Percentiles rank a stretch among this genome's conserved stretches.
phyloP scores from a whole-genome alignment of 2,113 vertebrate species.

The Penelope pileata region DNA sequence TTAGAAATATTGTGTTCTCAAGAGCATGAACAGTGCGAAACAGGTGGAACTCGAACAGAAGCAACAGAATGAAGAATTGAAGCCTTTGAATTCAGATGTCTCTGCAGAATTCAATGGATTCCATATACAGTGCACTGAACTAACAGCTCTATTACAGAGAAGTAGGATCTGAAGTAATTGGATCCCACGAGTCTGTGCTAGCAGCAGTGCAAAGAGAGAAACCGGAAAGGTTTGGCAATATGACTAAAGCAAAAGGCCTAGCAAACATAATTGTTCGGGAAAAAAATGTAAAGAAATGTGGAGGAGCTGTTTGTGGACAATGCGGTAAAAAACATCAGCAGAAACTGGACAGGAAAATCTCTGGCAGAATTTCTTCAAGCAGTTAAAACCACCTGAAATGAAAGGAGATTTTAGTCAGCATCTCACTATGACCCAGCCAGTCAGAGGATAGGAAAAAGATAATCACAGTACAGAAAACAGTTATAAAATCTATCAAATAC shows the following conservation, averaged over 20 bases:
- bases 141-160: conserved; percentile 54
- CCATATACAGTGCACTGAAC: conserved; percentile 20
- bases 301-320: background rate
- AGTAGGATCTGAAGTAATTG: conserved; percentile 53
- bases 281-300: background rate
- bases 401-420: background rate
- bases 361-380: background rate
- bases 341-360: background rate
- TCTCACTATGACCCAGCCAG: background rate
- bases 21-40: conserved; percentile 45
- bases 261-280: background rate
- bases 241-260: background rate
- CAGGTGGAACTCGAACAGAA: conserved; percentile 47
- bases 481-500: background rate
- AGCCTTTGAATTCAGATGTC: conserved; percentile 63
- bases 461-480: background rate
- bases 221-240: background rate
- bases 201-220: background rate
- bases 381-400: conserved; percentile 4
- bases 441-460: background rate
- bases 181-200: conserved; percentile 63
- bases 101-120: conserved; percentile 58
- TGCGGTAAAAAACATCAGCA: background rate
- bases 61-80: conserved; percentile 50
- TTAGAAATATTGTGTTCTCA: conserved; percentile 47